A percentile compares a stretch with the other conserved stretches of the same genome.
These are phyloP conservation scores for Ischnura elegans DNA, from an alignment of 2,888 invertebrate genomes.

Conservation along the genomic window DNA sequence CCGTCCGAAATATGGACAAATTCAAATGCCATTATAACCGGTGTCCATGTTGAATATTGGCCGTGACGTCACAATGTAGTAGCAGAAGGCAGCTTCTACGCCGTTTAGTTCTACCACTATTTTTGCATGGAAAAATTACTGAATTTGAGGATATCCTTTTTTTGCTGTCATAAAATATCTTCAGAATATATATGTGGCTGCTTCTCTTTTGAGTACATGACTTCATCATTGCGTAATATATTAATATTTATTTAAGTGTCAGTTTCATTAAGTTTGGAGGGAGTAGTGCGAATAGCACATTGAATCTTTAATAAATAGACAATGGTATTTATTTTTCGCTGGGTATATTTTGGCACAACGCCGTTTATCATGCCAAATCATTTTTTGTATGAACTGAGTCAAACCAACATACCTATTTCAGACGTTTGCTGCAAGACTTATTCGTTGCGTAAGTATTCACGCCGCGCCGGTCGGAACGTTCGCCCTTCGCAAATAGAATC, in stretches of 20 bases:
- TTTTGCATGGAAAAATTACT: neutral
- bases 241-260: neutral
- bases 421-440: too few relatives aligned
- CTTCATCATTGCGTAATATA: neutral
- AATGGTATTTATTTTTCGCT: too few relatives aligned
- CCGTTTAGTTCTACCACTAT: neutral
- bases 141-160: neutral
- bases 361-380: too few relatives aligned
- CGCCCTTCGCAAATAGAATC: too few relatives aligned
- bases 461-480: too few relatives aligned
- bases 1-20: neutral
- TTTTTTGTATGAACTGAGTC: too few relatives aligned
- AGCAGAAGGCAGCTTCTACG: neutral
- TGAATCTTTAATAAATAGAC: too few relatives aligned
- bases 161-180: neutral
- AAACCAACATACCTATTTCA: too few relatives aligned
- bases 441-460: too few relatives aligned
- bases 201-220: neutral
- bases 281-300: neutral
- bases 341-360: too few relatives aligned
- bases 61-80: neutral
- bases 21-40: neutral
- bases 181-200: neutral
- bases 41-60: neutral
- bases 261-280: neutral